Conservation (phyloP, 35 echinoderm and acorn worm genomes). For the Strongylocentrotus purpuratus region DNA sequence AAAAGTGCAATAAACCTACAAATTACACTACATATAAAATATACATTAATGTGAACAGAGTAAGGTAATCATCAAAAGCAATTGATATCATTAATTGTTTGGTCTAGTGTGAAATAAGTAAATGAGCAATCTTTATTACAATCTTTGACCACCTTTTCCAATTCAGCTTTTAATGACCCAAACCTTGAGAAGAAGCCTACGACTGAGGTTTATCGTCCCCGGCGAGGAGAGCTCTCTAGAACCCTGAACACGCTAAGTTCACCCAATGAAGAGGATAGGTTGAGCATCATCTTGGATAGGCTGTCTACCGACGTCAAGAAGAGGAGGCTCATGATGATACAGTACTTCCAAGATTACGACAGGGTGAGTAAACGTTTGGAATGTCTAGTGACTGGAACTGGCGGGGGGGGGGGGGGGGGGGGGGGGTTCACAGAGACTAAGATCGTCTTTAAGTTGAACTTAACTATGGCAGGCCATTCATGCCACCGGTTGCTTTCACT, state of each 20-base stretch:
- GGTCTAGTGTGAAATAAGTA: too few species aligned
- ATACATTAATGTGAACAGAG: too few species aligned
- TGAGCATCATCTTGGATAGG: conserved; percentile 55
- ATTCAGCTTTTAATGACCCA: conserved; percentile 92
- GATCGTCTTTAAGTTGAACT: too few species aligned
- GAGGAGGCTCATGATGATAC: conserved; percentile 83
- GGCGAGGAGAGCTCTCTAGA: conserved; percentile 76
- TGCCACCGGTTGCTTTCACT: too few species aligned
- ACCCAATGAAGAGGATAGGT: conserved; percentile 61
- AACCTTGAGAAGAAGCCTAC: conserved; percentile 93
- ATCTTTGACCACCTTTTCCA: background rate
- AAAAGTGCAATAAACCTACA: too few species aligned
- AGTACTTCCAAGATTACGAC: conserved; percentile 95
- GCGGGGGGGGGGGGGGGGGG: too few species aligned
- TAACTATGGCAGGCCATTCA: too few species aligned
- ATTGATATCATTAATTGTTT: too few species aligned
- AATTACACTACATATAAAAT: too few species aligned
- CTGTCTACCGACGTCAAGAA: conserved; percentile 71
- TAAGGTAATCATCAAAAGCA: too few species aligned
- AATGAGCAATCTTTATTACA: too few species aligned
- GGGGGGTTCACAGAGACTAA: too few species aligned
- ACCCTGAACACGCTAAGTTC: conserved; percentile 66
- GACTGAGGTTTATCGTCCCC: conserved; percentile 79
- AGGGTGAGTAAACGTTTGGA: conserved; percentile 63
- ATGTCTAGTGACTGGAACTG: background rate